phyloP scores from a whole-genome alignment of 2,888 invertebrate genomes.

The Aromia moschata region DNA sequence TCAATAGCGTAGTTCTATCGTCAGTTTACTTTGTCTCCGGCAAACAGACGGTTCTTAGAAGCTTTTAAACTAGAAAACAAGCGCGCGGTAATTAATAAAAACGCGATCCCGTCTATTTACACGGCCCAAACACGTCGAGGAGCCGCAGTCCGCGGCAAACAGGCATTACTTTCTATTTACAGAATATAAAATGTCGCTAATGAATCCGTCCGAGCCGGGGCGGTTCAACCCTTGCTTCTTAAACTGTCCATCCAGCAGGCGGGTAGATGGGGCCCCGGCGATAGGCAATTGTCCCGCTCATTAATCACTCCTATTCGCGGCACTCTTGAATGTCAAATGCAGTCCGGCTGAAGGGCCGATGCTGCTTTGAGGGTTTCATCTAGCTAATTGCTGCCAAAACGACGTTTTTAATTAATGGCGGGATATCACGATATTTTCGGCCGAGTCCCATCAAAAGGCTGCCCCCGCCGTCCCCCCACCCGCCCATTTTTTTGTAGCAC shows the following conservation, averaged over 20 bases:
- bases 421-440: constrained; percentile 58
- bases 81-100: constrained; percentile 47
- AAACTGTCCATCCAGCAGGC: constrained; percentile 44
- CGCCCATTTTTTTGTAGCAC: constrained; percentile 36
- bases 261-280: constrained; percentile 45
- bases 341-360: constrained; percentile 61
- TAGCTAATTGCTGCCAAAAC: constrained; percentile 63
- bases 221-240: constrained; percentile 57
- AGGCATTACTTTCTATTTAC: constrained; percentile 50
- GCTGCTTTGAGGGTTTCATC: constrained; percentile 63
- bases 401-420: constrained; percentile 63
- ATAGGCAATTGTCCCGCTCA: constrained; percentile 63
- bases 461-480: no score
- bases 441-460: constrained; percentile 49
- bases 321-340: constrained; percentile 64
- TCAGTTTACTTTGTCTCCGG: neutral
- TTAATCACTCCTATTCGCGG: constrained; percentile 62
- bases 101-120: constrained; percentile 40
- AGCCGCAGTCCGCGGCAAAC: constrained; percentile 33
- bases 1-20: neutral
- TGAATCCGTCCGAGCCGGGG: constrained; percentile 52
- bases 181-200: constrained; percentile 59
- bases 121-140: constrained; percentile 31
- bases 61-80: constrained; percentile 6
- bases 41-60: constrained; percentile 32